phyloP scores from a whole-genome alignment of 92 coral and sea anemone genomes.

The Epizoanthus stellaris region DNA sequence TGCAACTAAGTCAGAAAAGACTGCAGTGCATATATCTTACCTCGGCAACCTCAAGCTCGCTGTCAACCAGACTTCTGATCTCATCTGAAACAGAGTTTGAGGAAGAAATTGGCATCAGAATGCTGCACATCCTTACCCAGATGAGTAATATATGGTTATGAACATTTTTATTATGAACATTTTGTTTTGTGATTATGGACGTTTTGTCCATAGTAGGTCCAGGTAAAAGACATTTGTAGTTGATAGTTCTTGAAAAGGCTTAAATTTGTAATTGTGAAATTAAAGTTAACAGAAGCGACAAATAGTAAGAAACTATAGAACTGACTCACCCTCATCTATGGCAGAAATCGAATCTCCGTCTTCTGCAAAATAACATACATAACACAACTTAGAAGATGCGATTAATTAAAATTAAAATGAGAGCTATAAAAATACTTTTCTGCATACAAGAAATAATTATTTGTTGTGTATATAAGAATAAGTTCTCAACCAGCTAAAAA shows the following conservation, averaged over 20 bases:
- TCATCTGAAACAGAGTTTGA: slow-evolving; percentile 15
- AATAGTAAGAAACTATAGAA: background rate
- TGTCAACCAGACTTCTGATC: slow-evolving; percentile 40
- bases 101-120: background rate
- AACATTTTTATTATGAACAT: too few relatives aligned
- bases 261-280: too few relatives aligned
- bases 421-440: background rate
- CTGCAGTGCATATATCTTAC: background rate
- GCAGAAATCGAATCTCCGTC: slow-evolving; percentile 69
- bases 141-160: too few relatives aligned
- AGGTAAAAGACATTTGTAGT: too few relatives aligned
- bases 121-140: too few relatives aligned
- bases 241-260: too few relatives aligned
- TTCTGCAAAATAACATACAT: slow-evolving; percentile 46
- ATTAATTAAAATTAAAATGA: background rate
- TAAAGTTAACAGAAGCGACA: too few relatives aligned
- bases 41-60: slow-evolving; percentile 37
- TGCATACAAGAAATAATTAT: too few relatives aligned
- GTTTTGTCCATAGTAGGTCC: too few relatives aligned
- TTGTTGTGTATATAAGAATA: too few relatives aligned
- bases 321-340: slow-evolving; percentile 67
- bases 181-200: too few relatives aligned
- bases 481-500: too few relatives aligned
- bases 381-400: background rate
- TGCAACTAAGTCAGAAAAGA: background rate